Evolutionary conservation across 2,113 vertebrate genomes (phyloP).

Genomic region (Tichodroma muraria): DNA sequence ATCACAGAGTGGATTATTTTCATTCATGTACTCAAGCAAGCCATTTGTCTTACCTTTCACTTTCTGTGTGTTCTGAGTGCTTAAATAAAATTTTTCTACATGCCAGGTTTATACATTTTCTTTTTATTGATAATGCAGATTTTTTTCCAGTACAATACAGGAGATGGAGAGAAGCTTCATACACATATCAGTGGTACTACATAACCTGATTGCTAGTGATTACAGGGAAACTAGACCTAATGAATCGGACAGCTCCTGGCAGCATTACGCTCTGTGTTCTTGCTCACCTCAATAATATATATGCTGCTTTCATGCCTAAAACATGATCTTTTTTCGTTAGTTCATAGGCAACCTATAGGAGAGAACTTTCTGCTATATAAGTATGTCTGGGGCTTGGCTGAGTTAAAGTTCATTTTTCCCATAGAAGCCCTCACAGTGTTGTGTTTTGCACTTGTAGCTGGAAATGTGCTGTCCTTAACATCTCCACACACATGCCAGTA

Average conservation of each 20-base stretch:
- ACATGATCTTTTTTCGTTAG: background rate
- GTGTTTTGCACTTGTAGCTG: background rate
- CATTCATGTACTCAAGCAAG: background rate
- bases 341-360: background rate
- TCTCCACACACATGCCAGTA: background rate
- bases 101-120: background rate
- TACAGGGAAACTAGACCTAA: background rate
- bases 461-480: background rate
- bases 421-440: background rate
- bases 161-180: background rate
- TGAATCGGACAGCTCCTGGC: background rate
- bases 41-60: background rate
- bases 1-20: background rate
- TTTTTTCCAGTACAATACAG: background rate
- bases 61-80: background rate
- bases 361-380: background rate
- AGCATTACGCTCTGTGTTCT: background rate
- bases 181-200: background rate
- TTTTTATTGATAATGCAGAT: background rate
- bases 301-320: background rate
- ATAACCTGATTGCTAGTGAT: background rate
- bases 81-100: background rate
- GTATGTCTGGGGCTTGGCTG: background rate
- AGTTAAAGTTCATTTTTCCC: background rate
- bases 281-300: background rate